Evolutionary conservation across 2,888 invertebrate genomes (phyloP).

Genomic region (Eilema sororculum): DNA sequence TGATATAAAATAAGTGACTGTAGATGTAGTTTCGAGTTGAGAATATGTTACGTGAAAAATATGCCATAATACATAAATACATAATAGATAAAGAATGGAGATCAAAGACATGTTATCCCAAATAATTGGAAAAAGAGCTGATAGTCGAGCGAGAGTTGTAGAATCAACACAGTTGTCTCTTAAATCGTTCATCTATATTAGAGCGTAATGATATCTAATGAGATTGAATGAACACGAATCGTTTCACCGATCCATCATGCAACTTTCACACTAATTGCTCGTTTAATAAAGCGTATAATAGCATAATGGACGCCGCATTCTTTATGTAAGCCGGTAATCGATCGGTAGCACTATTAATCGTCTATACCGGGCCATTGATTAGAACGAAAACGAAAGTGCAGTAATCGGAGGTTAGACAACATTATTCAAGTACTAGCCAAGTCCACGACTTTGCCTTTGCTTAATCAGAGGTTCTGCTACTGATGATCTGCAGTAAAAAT

Average conservation of each 20-base stretch:
- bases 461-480: too few species aligned
- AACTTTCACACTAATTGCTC: constrained; percentile 73
- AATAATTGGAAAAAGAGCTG: too few species aligned
- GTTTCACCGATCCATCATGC: constrained; percentile 69
- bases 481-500: too few species aligned
- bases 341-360: constrained; percentile 53
- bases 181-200: constrained; percentile 42
- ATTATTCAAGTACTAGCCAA: neutral
- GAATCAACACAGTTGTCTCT: neutral
- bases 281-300: constrained; percentile 69
- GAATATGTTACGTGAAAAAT: too few species aligned
- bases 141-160: neutral
- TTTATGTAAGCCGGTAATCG: constrained; percentile 64
- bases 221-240: constrained; percentile 41
- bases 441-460: too few species aligned
- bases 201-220: constrained; percentile 15
- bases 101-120: too few species aligned
- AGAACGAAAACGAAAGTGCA: constrained; percentile 58
- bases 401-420: constrained; percentile 6
- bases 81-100: too few species aligned
- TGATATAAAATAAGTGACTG: too few species aligned
- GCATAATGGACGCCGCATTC: constrained; percentile 50
- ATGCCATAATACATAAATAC: too few species aligned
- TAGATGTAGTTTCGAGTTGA: too few species aligned
- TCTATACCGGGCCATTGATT: constrained; percentile 48